Evolutionary conservation across 1,140 invertebrate genomes (phyloP), one percentile per base, ranked within the genome.

Genomic region (Diuraphis noxia): DNA sequence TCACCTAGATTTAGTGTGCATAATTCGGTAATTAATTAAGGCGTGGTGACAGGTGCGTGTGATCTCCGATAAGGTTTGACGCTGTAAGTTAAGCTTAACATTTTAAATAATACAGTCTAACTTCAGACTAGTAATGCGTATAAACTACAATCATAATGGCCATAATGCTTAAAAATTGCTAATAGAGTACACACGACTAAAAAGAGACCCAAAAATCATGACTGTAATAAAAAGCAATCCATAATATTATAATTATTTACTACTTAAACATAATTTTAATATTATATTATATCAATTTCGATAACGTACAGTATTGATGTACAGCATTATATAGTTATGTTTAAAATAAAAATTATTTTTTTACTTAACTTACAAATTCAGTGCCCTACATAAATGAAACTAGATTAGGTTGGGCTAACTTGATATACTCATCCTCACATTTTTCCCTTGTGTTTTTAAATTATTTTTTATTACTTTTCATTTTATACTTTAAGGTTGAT

Each of bases 31-130:
- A 86, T 86, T 49, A 46, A 49, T 86, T 86, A 34, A 46, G 41
- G 8, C 43, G 9, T 21, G 43, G 21, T 23, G 84, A 86, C 84
- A 34, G 84, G n/a, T 86, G 41, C 84, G 84, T 49, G 84, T 34
- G 84, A 86, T 86, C 30, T 86, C n/a, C 84, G n/a, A 86, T 49
- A 49, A 86, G n/a, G n/a, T 86, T 49, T 36, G 21, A 85, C 19
- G 41, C 40, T 19, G 49, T 72, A n/a, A 17, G 9, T 17, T 72
- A 8, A 72, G 13, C 4, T n/a, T 63, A 30, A 5, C 17, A n/a
- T 72, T n/a, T n/a, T 1, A 72, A 72, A 72, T 72, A 72, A n/a
- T 63, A 21, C 2, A n/a, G n/a, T 72, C 30, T 72, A 19, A 72
- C 30, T n/a, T 72, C 17, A 72, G 13, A 72, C n/a, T 17, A 34